These are phyloP conservation scores for Ailuropoda melanoleuca DNA, from an alignment of 2,113 vertebrate species.

Conservation along the genomic window DNA sequence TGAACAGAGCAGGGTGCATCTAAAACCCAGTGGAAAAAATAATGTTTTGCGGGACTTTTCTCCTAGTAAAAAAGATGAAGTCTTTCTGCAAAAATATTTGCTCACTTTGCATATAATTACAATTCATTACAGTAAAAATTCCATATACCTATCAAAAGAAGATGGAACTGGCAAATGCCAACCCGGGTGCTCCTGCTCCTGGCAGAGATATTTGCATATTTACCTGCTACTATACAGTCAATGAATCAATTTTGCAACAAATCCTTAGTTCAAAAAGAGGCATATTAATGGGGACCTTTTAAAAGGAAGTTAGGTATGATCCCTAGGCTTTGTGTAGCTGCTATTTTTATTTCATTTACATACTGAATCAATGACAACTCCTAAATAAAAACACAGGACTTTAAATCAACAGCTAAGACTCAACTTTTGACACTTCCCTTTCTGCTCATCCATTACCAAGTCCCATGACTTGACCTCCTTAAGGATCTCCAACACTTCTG, in stretches of 20 bases:
- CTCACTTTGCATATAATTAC: background rate
- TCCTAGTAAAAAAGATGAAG: background rate
- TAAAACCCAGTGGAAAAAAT: conserved; percentile 23
- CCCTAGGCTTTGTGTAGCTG: background rate
- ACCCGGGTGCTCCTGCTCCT: background rate
- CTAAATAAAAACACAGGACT: conserved; percentile 7
- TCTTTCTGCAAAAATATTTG: background rate
- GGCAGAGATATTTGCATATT: background rate
- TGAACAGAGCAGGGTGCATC: background rate
- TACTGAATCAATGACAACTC: background rate
- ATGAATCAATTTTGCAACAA: conserved; percentile 11
- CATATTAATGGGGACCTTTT: background rate
- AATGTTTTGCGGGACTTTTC: background rate
- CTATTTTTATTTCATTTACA: conserved; percentile 42
- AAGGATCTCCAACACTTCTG: background rate
- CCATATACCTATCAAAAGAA: conserved; percentile 50
- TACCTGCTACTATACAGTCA: conserved; percentile 7
- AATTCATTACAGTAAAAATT: conserved; percentile 6
- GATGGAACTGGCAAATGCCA: background rate
- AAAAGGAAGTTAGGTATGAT: conserved; percentile 11
- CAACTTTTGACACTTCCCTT: background rate
- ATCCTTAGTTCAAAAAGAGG: conserved; percentile 8
- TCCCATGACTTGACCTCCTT: background rate
- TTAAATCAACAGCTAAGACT: conserved; percentile 18
- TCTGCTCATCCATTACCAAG: background rate